Evolutionary conservation across 1,140 invertebrate species (phyloP).

Genomic region (Eriocheir sinensis): DNA sequence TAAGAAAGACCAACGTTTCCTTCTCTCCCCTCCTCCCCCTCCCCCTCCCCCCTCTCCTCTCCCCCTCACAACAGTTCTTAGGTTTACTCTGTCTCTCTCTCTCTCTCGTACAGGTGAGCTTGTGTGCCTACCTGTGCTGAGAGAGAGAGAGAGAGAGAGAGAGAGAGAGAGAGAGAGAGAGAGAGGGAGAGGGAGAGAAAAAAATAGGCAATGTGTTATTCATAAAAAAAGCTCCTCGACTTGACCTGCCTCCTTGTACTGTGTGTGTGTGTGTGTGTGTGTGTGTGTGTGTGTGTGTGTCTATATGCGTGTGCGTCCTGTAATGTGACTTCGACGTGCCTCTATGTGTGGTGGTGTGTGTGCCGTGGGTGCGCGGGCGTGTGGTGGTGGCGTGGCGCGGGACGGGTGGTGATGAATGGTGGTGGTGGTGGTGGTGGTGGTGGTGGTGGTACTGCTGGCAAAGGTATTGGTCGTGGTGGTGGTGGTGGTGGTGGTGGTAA

Average conservation of each 20-base stretch:
- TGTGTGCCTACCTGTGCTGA: too few species aligned
- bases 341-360: too few species aligned
- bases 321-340: background rate
- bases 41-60: background rate
- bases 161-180: conserved; percentile 22
- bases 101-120: background rate
- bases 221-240: background rate
- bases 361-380: too few species aligned
- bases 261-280: conserved; percentile 49
- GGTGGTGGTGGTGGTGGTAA: too few species aligned
- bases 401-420: too few species aligned
- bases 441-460: too few species aligned
- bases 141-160: conserved; percentile 23
- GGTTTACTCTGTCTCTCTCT: background rate
- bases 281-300: background rate
- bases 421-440: too few species aligned
- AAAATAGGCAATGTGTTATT: background rate
- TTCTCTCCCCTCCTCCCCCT: background rate
- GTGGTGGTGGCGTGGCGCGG: too few species aligned
- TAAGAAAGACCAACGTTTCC: too few species aligned
- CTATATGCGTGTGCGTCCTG: background rate
- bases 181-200: conserved; percentile 21
- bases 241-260: background rate
- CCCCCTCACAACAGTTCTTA: background rate
- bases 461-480: background rate